phyloP scores from a whole-genome alignment of 2,113 vertebrate genomes.

The Physeter macrocephalus region DNA sequence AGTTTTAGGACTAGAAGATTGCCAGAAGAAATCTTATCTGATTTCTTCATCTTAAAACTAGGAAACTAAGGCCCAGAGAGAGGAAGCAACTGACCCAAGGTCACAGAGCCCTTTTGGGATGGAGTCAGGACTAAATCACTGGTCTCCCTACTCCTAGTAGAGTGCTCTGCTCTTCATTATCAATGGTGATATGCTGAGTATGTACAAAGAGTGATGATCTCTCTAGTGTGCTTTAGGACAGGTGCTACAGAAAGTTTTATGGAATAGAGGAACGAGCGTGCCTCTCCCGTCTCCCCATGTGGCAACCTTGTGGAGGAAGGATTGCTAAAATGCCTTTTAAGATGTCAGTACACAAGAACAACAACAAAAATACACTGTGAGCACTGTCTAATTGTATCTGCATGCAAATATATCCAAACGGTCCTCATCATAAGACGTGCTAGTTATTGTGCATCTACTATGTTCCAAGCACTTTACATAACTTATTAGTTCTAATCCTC shows the following conservation, averaged over 20 bases:
- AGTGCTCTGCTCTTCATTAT: not conserved
- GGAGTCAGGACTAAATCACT: not conserved
- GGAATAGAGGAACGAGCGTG: not conserved
- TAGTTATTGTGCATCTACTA: not conserved
- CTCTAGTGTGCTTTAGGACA: not conserved
- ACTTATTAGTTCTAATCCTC: not conserved
- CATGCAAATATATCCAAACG: not conserved
- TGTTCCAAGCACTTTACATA: not conserved
- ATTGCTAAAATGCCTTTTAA: not conserved
- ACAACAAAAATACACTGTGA: not conserved
- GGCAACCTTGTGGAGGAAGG: not conserved
- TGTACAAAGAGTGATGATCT: not conserved
- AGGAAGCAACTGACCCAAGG: not conserved
- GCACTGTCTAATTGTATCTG: not conserved
- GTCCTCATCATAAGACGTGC: not conserved
- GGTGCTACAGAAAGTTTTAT: not conserved
- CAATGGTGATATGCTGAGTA: not conserved
- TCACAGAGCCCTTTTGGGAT: not conserved
- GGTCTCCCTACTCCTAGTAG: not conserved
- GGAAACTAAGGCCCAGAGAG: not conserved
- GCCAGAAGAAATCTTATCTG: not conserved
- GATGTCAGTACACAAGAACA: not conserved
- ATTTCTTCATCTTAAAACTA: constrained; percentile 7
- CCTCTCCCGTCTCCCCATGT: not conserved
- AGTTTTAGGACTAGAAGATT: not conserved